Evolutionary conservation across 2,888 invertebrate species (phyloP), one percentile per base, ranked within the genome.

Genomic region (Biston betularia): DNA sequence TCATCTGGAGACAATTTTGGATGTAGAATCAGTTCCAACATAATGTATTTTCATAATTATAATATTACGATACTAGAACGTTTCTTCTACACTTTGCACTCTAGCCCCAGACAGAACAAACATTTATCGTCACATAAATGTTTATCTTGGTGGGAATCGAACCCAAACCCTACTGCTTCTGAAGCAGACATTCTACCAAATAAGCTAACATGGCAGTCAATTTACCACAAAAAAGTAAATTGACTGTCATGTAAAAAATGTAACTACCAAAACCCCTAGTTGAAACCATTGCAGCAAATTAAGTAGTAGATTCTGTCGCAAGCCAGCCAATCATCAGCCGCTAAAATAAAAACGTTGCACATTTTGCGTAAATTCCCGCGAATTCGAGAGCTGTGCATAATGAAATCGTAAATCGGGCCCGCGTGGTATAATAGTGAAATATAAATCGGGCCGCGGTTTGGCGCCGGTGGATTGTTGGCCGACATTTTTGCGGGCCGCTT

Each of bases 401-500:
- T 88, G 88, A 87, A 88, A 88, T 87, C 89, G 89, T 90, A 89
- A 89, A 89, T 89, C 86, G 86, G 80, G 75, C 77, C 78, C 75
- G 77, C 79, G 69, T 75, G 75, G 79, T 79, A 80, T 83, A 82
- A 84, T 85, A 85, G 83, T 86, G 86, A 86, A 84, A 87, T 85
- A 88, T 88, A 89, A 89, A 89, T 88, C 81, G 84, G 81, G 75
- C 76, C 80, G 88, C 81, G 90, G 89, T 89, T 89, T 89, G 90
- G 90, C 89, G 83, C 78, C 80, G 72, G 80, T 79, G 81, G 82
- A 80, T 77, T 77, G 85, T 84, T 86, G 88, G 89, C 87, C 84
- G 84, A 84, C 86, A 89, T 89, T 89, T 89, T 89, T 89, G 90
- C 81, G 88, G 88, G 81, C 72, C 81, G 78, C 88, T 87, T 89